Evolutionary conservation across 2,797 vertebrate species (phyloP).

Genomic region (Harpagifer antarcticus): DNA sequence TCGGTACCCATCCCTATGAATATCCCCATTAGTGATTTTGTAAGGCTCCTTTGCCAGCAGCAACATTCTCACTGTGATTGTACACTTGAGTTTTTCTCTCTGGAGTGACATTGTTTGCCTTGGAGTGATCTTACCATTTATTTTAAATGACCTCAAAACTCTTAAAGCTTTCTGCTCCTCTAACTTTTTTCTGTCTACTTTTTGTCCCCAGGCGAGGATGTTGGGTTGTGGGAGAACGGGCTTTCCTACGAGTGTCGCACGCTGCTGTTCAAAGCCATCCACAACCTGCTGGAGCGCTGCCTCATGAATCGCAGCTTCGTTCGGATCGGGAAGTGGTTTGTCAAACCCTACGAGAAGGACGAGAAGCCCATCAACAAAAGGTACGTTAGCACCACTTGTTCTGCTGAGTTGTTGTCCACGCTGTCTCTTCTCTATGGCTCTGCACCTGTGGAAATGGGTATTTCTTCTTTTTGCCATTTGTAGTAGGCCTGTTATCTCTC

Average conservation of each 20-base stretch:
- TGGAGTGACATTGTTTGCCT: constrained; percentile 13
- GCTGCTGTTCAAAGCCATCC: constrained; percentile 97
- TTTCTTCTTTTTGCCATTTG: constrained; percentile 2
- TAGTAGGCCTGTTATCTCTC: background rate
- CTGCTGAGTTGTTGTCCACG: background rate
- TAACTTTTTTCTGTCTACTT: constrained; percentile 4
- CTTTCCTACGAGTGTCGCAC: constrained; percentile 97
- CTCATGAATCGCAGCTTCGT: constrained; percentile 96
- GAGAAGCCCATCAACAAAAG: constrained; percentile 99
- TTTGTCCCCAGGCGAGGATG: constrained; percentile 90
- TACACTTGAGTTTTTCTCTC: constrained; percentile 11
- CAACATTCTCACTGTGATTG: background rate
- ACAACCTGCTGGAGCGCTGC: constrained; percentile 96
- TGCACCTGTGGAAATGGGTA: background rate
- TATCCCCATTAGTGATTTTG: constrained; percentile 14
- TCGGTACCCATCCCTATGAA: background rate
- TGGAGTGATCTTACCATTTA: background rate
- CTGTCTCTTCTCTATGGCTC: background rate
- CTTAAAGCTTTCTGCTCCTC: background rate
- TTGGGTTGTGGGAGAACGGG: constrained; percentile 96
- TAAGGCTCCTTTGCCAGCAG: constrained; percentile 18
- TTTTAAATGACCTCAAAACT: constrained; percentile 5
- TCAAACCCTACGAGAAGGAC: constrained; percentile 98
- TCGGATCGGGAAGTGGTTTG: constrained; percentile 97
- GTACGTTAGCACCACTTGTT: constrained; percentile 72